Conservation (phyloP, 2,113 vertebrate genomes). For the Mormoops blainvillei region DNA sequence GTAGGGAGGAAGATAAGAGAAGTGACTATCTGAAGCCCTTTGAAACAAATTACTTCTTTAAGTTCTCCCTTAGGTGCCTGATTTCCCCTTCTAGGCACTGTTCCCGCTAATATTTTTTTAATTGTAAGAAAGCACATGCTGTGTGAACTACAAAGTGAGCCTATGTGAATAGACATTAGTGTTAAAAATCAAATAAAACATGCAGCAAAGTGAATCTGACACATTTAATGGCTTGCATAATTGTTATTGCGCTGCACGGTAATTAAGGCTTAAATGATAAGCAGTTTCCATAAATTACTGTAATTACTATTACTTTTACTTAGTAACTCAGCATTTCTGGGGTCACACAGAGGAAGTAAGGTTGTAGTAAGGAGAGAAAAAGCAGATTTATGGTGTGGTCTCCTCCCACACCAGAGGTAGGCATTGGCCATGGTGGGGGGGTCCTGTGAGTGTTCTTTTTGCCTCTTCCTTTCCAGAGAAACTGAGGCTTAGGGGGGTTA, state of each 20-base stretch:
- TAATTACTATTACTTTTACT: slow-evolving; percentile 55
- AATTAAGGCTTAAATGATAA: slow-evolving; percentile 63
- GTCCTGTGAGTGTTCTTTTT: neutral
- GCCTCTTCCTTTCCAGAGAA: neutral
- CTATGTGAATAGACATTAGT: slow-evolving; percentile 43
- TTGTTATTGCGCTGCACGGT: slow-evolving; percentile 47
- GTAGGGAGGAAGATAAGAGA: neutral
- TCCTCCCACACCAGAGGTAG: neutral
- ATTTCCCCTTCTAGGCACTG: slow-evolving; percentile 29
- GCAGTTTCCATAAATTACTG: slow-evolving; percentile 54
- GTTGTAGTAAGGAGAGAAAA: neutral
- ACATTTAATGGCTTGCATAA: slow-evolving; percentile 50
- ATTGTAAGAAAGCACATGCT: slow-evolving; percentile 31
- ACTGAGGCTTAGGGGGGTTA: neutral
- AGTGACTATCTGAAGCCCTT: slow-evolving; percentile 27
- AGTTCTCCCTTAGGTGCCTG: slow-evolving; percentile 24
- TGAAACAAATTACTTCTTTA: slow-evolving; percentile 28
- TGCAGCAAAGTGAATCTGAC: slow-evolving; percentile 45
- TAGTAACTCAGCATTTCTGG: slow-evolving; percentile 38
- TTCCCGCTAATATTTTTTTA: slow-evolving; percentile 23
- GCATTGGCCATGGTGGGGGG: neutral
- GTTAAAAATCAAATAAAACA: slow-evolving; percentile 57
- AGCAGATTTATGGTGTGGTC: neutral
- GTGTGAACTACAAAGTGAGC: slow-evolving; percentile 6
- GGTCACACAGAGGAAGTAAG: neutral